Conservation (phyloP, 2,113 vertebrate genomes). For the Anhinga rufa region DNA sequence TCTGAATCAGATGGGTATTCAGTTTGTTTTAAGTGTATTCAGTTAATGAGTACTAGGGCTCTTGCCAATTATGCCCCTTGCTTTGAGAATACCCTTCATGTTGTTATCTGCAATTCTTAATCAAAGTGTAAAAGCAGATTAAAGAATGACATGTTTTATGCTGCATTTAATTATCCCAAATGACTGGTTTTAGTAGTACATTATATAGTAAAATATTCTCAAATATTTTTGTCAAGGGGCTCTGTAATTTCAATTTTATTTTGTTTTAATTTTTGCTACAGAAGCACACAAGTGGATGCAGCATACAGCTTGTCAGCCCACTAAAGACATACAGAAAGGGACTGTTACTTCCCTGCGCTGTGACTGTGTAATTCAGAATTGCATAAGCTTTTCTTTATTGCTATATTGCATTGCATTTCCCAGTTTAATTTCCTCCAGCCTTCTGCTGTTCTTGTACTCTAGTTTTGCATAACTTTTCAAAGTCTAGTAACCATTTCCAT, state of each 20-base stretch:
- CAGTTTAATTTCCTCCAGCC: conserved; percentile 13
- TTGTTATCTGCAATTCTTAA: conserved; percentile 40
- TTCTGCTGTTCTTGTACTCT: not conserved
- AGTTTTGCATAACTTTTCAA: conserved; percentile 27
- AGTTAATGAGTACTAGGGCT: conserved; percentile 13
- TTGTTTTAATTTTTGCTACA: conserved; percentile 31
- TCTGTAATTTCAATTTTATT: conserved; percentile 18
- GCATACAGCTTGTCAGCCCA: not conserved
- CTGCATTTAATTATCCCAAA: conserved; percentile 9
- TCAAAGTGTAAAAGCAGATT: conserved; percentile 43
- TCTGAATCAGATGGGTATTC: not conserved
- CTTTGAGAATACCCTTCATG: conserved; percentile 28
- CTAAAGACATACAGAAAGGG: not conserved
- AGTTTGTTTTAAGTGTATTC: conserved; percentile 10
- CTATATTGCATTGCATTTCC: conserved; percentile 20
- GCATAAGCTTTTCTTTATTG: conserved; percentile 30
- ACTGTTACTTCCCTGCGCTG: not conserved
- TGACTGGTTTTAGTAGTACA: not conserved
- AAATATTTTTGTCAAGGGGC: conserved; percentile 16
- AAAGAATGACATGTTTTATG: conserved; percentile 8
- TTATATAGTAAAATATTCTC: conserved; percentile 21
- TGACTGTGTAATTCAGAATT: conserved; percentile 14
- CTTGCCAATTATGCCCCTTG: conserved; percentile 9
- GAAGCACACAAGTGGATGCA: not conserved
- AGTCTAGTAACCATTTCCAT: conserved; percentile 33